Evolutionary conservation across 1,140 invertebrate genomes (phyloP), one percentile per base, ranked within the genome.

Genomic region (Diabrotica undecimpunctata): DNA sequence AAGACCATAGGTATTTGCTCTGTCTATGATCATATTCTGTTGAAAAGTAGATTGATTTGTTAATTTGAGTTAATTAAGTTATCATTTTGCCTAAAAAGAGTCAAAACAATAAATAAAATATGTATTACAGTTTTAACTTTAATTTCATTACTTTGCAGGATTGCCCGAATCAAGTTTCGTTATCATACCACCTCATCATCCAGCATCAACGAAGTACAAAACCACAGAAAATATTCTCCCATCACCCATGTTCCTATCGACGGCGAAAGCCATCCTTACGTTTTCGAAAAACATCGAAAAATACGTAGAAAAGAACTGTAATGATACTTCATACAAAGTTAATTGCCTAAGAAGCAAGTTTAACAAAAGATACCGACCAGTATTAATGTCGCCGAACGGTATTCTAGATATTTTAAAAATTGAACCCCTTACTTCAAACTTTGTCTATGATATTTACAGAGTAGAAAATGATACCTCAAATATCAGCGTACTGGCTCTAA

Each of bases 371-470:
- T 69, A 61, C 65, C 11, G 35, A 5, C 58, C 52, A 5, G 36
- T 50, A 7, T 36, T 57, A 12, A 51, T 62, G 36, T n/a, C 36
- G 0, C 55, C 66, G 0, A 50, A 38, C 3, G 64, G 70, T 37
- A 70, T 72, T 11, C 36, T 73, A 13, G 66, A 70, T 39, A 56
- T 64, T 8, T 55, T 78, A 9, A 73, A 74, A 67, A 72, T 78
- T 11, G 74, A 77, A 63, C 57, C 67, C 7, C 62, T 74, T 8
- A 52, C 54, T 8, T 12, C 65, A 6, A 66, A 70, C 56, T 78
- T 78, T 63, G 37, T 68, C n/a, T 77, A 75, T 55, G 64, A 77
- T 38, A 64, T 77, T 36, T 75, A 64, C 53, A 67, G 54, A 58
- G 67, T 75, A 0, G 74, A 74, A 51, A 70, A 70, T 61, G 36